Conservation (phyloP, 92 coral and sea anemone species). For the Umimayanthus chanpuru region DNA sequence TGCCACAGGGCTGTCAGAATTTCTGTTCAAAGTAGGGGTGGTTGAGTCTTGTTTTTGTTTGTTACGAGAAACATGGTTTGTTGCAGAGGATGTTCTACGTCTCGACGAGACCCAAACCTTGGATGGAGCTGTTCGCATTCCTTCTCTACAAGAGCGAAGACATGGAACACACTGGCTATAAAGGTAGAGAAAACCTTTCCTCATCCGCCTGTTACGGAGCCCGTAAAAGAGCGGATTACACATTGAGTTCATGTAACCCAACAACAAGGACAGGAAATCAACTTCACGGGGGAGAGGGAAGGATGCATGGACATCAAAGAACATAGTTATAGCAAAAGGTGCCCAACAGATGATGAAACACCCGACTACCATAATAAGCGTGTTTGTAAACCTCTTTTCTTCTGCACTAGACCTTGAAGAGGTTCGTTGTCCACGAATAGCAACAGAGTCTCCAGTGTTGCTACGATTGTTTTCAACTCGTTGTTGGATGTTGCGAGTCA, state of each 20-base stretch:
- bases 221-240: conserved; percentile 78
- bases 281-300: conserved; percentile 65
- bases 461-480: conserved; percentile 42
- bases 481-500: conserved; percentile 39
- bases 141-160: not conserved
- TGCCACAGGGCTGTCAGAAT: not conserved
- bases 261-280: conserved; percentile 67
- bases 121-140: not conserved
- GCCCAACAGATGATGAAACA: conserved; percentile 75
- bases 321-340: conserved; percentile 80
- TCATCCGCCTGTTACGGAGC: conserved; percentile 63
- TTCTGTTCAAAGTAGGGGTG: not conserved
- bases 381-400: conserved; percentile 64
- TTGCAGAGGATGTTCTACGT: not conserved
- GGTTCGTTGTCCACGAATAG: not conserved
- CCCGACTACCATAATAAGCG: conserved; percentile 68
- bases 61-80: not conserved
- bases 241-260: conserved; percentile 78
- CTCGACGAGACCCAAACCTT: not conserved
- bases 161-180: conserved; percentile 20
- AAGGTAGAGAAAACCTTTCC: conserved; percentile 44
- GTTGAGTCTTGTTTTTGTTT: not conserved
- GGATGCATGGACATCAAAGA: conserved; percentile 59
- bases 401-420: conserved; percentile 41
- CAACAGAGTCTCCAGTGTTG: not conserved